Evolutionary conservation across 1,140 invertebrate species (phyloP).

Genomic region (Drosophila pandora): DNA sequence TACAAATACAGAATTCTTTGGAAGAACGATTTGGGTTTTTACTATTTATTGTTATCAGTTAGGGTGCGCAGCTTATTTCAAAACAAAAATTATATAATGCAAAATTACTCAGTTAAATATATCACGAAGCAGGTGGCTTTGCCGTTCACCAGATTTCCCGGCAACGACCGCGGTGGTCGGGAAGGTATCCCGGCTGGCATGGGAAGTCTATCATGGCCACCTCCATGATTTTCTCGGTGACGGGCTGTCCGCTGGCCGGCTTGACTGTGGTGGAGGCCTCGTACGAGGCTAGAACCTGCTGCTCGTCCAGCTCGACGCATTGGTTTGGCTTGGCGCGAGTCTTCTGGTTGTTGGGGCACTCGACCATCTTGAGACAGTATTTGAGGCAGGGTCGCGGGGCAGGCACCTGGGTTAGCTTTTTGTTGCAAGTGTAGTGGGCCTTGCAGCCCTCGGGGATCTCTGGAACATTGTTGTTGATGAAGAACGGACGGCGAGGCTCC

Average conservation of each 20-base stretch:
- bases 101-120: slow-evolving; percentile 15
- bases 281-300: slow-evolving; percentile 35
- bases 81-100: slow-evolving; percentile 27
- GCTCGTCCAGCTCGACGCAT: slow-evolving; percentile 68
- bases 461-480: slow-evolving; percentile 66
- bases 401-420: slow-evolving; percentile 52
- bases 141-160: slow-evolving; percentile 70
- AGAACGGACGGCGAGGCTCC: slow-evolving; percentile 24
- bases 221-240: slow-evolving; percentile 53
- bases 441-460: slow-evolving; percentile 40
- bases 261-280: slow-evolving; percentile 8
- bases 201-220: slow-evolving; percentile 82
- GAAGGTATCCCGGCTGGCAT: slow-evolving; percentile 77
- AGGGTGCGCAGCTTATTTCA: slow-evolving; percentile 14
- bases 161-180: slow-evolving; percentile 73
- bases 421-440: slow-evolving; percentile 57
- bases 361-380: slow-evolving; percentile 67
- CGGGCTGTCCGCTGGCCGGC: slow-evolving; percentile 1
- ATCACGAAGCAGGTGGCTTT: not conserved
- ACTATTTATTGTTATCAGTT: slow-evolving; percentile 35
- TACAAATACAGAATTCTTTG: too few species aligned
- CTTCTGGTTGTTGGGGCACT: slow-evolving; percentile 57
- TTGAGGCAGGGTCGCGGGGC: slow-evolving; percentile 67
- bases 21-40: not conserved
- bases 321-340: slow-evolving; percentile 47